Evolutionary conservation across 2,797 vertebrate species (phyloP).

Genomic region (Setipinna tenuifilis): DNA sequence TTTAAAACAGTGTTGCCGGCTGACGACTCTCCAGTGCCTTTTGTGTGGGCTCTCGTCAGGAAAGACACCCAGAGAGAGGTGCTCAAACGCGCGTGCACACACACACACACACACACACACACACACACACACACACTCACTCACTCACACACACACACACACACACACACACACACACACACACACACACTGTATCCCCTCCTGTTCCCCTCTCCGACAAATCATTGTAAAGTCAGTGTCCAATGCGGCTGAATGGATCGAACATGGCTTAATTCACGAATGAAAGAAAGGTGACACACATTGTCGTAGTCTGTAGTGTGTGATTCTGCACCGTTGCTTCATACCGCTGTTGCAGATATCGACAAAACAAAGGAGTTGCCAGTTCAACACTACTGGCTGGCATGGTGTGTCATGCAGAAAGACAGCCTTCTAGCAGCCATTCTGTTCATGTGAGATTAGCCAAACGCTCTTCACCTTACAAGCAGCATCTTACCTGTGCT

Average conservation of each 20-base stretch:
- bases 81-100: neutral
- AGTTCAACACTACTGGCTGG: neutral
- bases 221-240: neutral
- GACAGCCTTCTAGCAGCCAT: constrained; percentile 5
- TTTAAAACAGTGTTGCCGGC: constrained; percentile 77
- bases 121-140: constrained; percentile 69
- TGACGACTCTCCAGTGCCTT: constrained; percentile 73
- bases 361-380: neutral
- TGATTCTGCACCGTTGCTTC: neutral
- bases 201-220: neutral
- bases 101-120: constrained; percentile 60
- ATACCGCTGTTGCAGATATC: neutral
- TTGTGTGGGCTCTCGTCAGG: constrained; percentile 77
- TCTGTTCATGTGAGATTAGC: neutral
- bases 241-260: neutral
- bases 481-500: neutral
- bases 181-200: neutral
- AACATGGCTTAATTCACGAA: neutral
- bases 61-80: constrained; percentile 74
- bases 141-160: constrained; percentile 43
- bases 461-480: neutral
- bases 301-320: neutral
- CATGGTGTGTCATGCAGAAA: neutral
- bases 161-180: constrained; percentile 65
- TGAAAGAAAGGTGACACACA: neutral